Conservation (phyloP, 2,113 vertebrate genomes). For the Salvelinus alpinus region DNA sequence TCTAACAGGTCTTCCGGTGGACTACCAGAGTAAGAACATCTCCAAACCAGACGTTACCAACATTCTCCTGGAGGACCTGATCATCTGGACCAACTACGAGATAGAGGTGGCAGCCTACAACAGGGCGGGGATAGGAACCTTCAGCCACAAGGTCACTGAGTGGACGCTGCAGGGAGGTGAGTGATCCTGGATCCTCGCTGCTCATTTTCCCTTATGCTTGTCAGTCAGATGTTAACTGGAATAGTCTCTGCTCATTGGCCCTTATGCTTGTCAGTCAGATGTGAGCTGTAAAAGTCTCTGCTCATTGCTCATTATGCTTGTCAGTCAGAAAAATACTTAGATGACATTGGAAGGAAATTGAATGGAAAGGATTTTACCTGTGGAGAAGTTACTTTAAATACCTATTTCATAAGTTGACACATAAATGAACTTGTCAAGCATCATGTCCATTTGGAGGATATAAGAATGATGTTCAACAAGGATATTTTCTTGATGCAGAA, state of each 20-base stretch:
- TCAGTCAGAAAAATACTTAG: too few species aligned
- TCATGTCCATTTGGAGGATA: too few species aligned
- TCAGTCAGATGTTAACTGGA: constrained; percentile 75
- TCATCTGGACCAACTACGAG: constrained; percentile 99
- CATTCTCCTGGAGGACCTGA: constrained; percentile 93
- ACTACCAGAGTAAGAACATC: constrained; percentile 81
- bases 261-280: too few species aligned
- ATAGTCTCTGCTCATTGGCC: neutral
- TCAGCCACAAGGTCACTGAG: constrained; percentile 93
- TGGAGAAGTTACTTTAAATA: too few species aligned
- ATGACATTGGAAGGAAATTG: too few species aligned
- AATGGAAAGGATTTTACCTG: too few species aligned
- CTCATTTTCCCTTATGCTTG: neutral
- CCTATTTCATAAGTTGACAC: too few species aligned
- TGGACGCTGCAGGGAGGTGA: constrained; percentile 97
- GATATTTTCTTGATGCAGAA: too few species aligned
- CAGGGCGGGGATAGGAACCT: constrained; percentile 88
- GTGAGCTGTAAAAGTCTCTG: too few species aligned
- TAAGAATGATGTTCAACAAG: too few species aligned
- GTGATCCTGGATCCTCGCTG: constrained; percentile 1
- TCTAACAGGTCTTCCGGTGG: constrained; percentile 82
- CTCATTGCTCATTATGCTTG: too few species aligned
- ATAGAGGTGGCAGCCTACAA: constrained; percentile 97
- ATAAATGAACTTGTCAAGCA: too few species aligned
- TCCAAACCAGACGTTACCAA: constrained; percentile 89